Evolutionary conservation across 2,797 vertebrate species (phyloP).

Genomic region (Psittacula echo): DNA sequence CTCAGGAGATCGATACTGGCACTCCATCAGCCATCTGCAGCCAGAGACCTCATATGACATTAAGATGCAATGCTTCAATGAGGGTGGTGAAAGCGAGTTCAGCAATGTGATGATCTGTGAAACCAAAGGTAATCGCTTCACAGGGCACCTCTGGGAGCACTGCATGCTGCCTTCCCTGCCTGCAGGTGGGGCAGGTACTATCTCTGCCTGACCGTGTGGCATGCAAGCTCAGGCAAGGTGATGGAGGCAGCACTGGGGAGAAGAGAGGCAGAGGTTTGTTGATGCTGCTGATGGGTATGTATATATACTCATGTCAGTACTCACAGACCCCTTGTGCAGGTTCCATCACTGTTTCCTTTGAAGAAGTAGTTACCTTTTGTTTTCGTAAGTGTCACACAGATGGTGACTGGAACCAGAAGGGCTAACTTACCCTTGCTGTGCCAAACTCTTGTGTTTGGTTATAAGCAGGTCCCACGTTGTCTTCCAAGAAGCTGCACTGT

Average conservation of each 20-base stretch:
- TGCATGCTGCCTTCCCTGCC: not conserved
- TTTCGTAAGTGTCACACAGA: not conserved
- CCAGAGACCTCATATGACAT: conserved; percentile 98
- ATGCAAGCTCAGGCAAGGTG: not conserved
- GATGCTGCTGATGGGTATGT: not conserved
- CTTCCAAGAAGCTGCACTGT: not conserved
- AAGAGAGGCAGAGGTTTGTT: not conserved
- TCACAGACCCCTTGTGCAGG: not conserved
- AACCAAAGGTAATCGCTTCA: conserved; percentile 87
- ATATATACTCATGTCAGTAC: not conserved
- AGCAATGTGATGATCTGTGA: conserved; percentile 98
- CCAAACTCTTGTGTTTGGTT: not conserved
- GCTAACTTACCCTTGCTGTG: not conserved
- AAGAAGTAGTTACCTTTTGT: not conserved
- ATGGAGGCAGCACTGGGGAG: not conserved
- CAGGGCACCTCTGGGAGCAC: not conserved
- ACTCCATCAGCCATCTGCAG: conserved; percentile 95
- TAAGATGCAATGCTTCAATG: conserved; percentile 99
- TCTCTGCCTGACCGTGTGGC: accelerated
- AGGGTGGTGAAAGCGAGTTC: conserved; percentile 96
- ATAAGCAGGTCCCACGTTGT: not conserved
- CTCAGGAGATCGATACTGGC: conserved; percentile 92
- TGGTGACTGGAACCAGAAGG: not conserved
- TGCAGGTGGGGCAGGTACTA: not conserved
- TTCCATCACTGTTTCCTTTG: not conserved